Percentiles rank a stretch among this genome's conserved stretches.
Evolutionary conservation across 1,140 invertebrate genomes (phyloP).

Genomic region (Leguminivora glycinivorella): DNA sequence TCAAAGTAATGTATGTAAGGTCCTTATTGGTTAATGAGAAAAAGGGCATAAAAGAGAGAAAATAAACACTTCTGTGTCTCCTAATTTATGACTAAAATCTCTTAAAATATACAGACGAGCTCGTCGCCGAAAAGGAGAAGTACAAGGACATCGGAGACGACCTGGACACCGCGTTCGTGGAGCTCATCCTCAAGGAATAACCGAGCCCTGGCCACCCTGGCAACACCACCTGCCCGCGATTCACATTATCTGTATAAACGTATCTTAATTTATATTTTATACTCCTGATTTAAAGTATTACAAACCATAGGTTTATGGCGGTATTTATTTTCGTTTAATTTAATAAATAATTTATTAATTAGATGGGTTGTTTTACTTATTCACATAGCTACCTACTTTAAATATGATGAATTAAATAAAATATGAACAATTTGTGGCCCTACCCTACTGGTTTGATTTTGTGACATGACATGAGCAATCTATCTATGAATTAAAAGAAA

Average conservation of each 20-base stretch:
- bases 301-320: slow-evolving; percentile 66
- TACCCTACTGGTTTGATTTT: too few relatives aligned
- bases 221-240: slow-evolving; percentile 53
- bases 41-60: not conserved
- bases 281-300: slow-evolving; percentile 71
- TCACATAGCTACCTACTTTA: too few relatives aligned
- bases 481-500: too few relatives aligned
- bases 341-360: slow-evolving; percentile 76
- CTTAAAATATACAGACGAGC: slow-evolving; percentile 90
- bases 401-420: too few relatives aligned
- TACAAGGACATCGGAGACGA: slow-evolving; percentile 99
- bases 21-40: not conserved
- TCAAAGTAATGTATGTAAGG: not conserved
- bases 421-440: too few relatives aligned
- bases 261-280: slow-evolving; percentile 73
- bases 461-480: too few relatives aligned
- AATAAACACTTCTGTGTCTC: not conserved
- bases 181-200: slow-evolving; percentile 89
- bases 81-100: not conserved
- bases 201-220: not conserved
- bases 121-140: slow-evolving; percentile 99
- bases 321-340: slow-evolving; percentile 76
- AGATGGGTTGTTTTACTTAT: slow-evolving; percentile 47
- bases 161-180: slow-evolving; percentile 98
- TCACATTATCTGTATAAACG: slow-evolving; percentile 62